Conservation (phyloP, 2,113 vertebrate species). For the Ammodytes marinus region DNA sequence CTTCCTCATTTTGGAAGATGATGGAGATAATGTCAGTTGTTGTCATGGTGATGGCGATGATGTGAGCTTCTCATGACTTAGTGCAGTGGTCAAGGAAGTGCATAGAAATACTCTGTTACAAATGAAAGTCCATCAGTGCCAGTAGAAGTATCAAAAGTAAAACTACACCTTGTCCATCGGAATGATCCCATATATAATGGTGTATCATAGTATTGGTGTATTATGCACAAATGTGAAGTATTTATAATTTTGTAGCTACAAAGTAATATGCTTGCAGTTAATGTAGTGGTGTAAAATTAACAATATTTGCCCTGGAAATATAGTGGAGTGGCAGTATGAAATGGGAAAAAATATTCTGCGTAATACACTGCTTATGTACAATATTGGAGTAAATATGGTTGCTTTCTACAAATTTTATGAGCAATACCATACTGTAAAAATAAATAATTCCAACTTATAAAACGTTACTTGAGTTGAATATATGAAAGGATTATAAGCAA, state of each 20-base stretch:
- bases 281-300: too few relatives aligned
- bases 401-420: too few relatives aligned
- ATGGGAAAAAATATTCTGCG: too few relatives aligned
- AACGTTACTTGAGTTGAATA: not conserved
- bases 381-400: too few relatives aligned
- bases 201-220: not conserved
- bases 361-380: too few relatives aligned
- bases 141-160: not conserved
- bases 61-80: slow-evolving; percentile 10
- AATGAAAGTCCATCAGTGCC: not conserved
- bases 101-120: not conserved
- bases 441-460: not conserved
- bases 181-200: not conserved
- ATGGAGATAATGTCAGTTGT: slow-evolving; percentile 18
- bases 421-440: not conserved
- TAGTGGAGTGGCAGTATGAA: not conserved
- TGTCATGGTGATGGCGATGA: slow-evolving; percentile 30
- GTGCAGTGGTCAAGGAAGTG: not conserved
- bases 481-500: not conserved
- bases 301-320: not conserved
- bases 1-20: slow-evolving; percentile 32
- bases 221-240: not conserved
- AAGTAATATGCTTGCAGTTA: too few relatives aligned
- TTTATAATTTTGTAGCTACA: too few relatives aligned
- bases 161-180: not conserved